Conservation (phyloP, 2,888 invertebrate genomes). For the Lasioglossum oenotherae region DNA sequence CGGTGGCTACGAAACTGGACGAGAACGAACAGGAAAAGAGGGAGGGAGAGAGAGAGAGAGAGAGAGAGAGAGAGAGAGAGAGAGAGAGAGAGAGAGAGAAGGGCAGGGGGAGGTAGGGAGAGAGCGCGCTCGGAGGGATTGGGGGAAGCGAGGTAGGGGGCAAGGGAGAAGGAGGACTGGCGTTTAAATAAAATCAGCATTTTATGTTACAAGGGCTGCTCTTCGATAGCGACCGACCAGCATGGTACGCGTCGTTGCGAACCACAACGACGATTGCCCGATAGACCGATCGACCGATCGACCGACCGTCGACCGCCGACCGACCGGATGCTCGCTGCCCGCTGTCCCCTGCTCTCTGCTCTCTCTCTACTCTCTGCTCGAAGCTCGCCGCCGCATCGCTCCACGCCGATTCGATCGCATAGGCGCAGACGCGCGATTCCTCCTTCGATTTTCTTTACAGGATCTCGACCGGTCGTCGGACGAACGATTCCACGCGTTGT, state of each 20-base stretch:
- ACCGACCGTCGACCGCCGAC: slow-evolving; percentile 32
- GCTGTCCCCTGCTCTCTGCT: neutral
- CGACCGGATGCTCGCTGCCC: neutral
- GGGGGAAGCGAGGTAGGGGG: slow-evolving; percentile 41
- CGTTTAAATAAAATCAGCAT: slow-evolving; percentile 83
- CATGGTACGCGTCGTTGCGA: slow-evolving; percentile 47
- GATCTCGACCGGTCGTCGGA: neutral
- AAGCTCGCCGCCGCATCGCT: neutral
- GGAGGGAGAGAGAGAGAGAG: slow-evolving; percentile 44
- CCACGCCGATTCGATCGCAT: slow-evolving; percentile 62
- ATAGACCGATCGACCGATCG: slow-evolving; percentile 54
- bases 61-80: slow-evolving; percentile 44
- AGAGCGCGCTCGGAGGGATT: slow-evolving; percentile 44
- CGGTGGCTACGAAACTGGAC: slow-evolving; percentile 71
- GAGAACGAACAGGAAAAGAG: slow-evolving; percentile 56
- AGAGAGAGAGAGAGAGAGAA: slow-evolving; percentile 42
- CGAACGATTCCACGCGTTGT: neutral
- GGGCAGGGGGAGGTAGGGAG: slow-evolving; percentile 11
- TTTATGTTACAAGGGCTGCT: slow-evolving; percentile 81
- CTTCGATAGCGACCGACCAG: slow-evolving; percentile 75
- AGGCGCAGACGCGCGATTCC: slow-evolving; percentile 70
- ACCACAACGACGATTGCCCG: slow-evolving; percentile 35
- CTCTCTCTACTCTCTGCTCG: neutral
- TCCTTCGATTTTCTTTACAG: slow-evolving; percentile 27
- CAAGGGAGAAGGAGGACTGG: slow-evolving; percentile 41